These are phyloP conservation scores for Drosophila nigromelanica DNA, from an alignment of 1,140 invertebrate species.

Conservation along the genomic window DNA sequence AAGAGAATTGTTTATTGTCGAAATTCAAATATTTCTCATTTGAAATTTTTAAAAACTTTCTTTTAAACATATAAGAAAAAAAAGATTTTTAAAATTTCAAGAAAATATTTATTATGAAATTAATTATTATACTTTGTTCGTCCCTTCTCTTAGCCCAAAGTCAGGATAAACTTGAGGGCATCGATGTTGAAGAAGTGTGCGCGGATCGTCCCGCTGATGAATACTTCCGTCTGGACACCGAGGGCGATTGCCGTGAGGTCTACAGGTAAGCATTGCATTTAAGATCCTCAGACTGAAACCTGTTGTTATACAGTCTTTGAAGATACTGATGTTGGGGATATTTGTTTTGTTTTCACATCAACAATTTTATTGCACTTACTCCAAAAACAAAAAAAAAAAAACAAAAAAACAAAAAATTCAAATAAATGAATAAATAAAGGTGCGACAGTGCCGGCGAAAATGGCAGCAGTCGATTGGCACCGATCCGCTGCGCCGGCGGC, in stretches of 20 bases:
- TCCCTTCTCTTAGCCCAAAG: conserved; percentile 83
- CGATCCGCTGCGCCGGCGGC: conserved; percentile 94
- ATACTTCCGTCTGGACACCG: conserved; percentile 93
- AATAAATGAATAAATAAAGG: conserved; percentile 85
- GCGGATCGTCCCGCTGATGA: conserved; percentile 93
- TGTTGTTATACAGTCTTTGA: conserved; percentile 26
- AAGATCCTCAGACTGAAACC: conserved; percentile 1
- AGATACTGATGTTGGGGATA: conserved; percentile 16
- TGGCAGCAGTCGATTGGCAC: conserved; percentile 92
- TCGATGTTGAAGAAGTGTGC: conserved; percentile 92
- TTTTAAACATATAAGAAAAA: too few relatives aligned
- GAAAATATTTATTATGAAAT: too few relatives aligned
- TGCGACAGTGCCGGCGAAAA: conserved; percentile 95
- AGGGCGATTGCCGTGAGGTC: conserved; percentile 95
- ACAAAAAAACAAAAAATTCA: conserved; percentile 8
- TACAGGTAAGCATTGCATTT: conserved; percentile 88
- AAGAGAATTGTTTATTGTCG: too few relatives aligned
- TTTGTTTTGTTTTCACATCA: conserved; percentile 33
- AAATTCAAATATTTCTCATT: too few relatives aligned
- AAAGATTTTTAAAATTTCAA: too few relatives aligned
- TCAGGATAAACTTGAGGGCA: conserved; percentile 87
- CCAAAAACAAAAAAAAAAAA: conserved; percentile 15
- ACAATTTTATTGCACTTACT: conserved; percentile 31
- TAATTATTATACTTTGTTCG: neutral
- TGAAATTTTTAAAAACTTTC: too few relatives aligned